phyloP scores from a whole-genome alignment of 2,113 vertebrate species.

The Gymnorhina tibicen region DNA sequence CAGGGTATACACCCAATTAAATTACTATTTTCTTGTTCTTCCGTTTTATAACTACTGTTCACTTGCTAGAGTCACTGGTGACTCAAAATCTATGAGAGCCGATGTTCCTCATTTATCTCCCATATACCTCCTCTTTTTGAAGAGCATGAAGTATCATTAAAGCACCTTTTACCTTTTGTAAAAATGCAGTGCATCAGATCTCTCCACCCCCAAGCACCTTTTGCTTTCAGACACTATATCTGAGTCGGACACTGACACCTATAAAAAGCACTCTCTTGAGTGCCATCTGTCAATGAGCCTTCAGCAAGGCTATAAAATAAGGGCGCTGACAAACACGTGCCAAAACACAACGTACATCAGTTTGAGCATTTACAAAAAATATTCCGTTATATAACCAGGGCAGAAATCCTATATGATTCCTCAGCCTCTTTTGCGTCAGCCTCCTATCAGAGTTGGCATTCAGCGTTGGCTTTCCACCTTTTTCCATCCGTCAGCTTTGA shows the following conservation, averaged over 20 bases:
- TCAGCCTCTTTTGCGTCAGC: background rate
- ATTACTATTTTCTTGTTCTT: background rate
- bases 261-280: conserved; percentile 65
- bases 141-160: background rate
- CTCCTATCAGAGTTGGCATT: conserved; percentile 52
- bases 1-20: background rate
- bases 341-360: conserved; percentile 18
- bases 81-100: background rate
- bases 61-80: background rate
- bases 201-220: conserved; percentile 52
- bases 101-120: background rate
- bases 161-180: conserved; percentile 43
- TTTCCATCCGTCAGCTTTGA: conserved; percentile 18
- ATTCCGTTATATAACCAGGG: background rate
- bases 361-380: background rate
- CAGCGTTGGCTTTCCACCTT: background rate
- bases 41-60: background rate
- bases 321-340: conserved; percentile 31
- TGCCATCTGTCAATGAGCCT: conserved; percentile 44
- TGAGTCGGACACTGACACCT: conserved; percentile 35
- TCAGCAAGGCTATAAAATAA: conserved; percentile 50
- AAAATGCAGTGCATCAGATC: conserved; percentile 42
- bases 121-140: background rate
- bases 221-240: conserved; percentile 47
- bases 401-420: background rate